Evolutionary conservation across 1,140 invertebrate genomes (phyloP).

Genomic region (Hyles vespertilio): DNA sequence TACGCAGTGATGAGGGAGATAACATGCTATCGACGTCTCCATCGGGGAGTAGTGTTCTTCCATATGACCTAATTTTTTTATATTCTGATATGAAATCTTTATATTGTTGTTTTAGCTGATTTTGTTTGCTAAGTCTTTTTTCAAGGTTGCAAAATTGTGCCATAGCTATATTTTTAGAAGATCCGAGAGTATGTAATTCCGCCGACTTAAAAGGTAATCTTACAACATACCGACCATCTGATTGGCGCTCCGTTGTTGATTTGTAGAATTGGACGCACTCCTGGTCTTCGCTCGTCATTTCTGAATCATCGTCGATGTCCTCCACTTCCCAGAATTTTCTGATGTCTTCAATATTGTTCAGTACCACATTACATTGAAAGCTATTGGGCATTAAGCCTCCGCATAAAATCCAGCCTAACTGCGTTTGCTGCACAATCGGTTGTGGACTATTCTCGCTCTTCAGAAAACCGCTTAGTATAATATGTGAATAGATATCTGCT

Average conservation of each 20-base stretch:
- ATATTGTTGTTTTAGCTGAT: constrained; percentile 16
- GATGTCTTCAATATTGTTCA: constrained; percentile 22
- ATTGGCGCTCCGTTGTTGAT: constrained; percentile 14
- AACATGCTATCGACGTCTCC: constrained; percentile 7
- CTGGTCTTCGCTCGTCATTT: constrained; percentile 20
- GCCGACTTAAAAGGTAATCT: constrained; percentile 15
- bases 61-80: constrained; percentile 7
- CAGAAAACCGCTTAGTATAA: constrained; percentile 26
- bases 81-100: constrained; percentile 13
- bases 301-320: constrained; percentile 16
- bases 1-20: constrained; percentile 20
- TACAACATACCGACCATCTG: constrained; percentile 18
- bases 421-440: constrained; percentile 26
- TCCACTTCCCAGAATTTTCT: constrained; percentile 8
- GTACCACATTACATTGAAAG: constrained; percentile 26
- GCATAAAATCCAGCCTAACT: constrained; percentile 30
- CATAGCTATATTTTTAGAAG: constrained; percentile 19
- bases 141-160: constrained; percentile 27
- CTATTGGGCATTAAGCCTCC: constrained; percentile 17
- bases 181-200: constrained; percentile 13
- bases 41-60: background rate
- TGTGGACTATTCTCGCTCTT: constrained; percentile 7
- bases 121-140: constrained; percentile 15
- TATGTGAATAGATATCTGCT: constrained; percentile 24
- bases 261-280: constrained; percentile 19